Conservation (phyloP, 2,888 invertebrate genomes). For the Alsophila aescularia region DNA sequence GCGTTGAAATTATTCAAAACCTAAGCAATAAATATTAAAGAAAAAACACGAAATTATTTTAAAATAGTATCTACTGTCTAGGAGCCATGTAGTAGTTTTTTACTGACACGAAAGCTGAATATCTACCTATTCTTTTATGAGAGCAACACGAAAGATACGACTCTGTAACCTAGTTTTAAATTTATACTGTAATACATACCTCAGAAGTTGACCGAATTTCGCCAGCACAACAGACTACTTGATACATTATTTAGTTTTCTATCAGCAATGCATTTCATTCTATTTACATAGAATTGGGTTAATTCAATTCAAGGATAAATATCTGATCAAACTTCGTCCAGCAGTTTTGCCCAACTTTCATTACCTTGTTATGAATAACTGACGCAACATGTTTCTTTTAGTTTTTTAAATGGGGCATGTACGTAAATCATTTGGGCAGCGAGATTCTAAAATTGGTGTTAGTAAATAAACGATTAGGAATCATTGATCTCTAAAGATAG, state of each 20-base stretch:
- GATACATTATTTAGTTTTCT: conserved; percentile 35
- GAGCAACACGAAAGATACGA: conserved; percentile 55
- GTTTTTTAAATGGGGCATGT: conserved; percentile 9
- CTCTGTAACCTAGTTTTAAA: conserved; percentile 77
- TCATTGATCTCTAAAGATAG: not conserved
- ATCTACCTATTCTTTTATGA: conserved; percentile 39
- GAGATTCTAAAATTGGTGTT: not conserved
- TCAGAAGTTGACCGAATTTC: conserved; percentile 62
- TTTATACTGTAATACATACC: conserved; percentile 58
- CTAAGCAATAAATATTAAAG: too few species aligned
- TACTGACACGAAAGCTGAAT: not conserved
- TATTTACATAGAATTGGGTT: conserved; percentile 23
- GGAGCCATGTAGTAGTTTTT: not conserved
- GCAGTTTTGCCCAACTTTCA: not conserved
- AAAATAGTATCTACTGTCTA: not conserved
- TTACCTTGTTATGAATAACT: conserved; percentile 9
- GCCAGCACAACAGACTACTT: conserved; percentile 30
- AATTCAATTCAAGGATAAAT: conserved; percentile 13
- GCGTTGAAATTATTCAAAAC: too few species aligned
- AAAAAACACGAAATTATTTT: not conserved
- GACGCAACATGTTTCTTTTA: conserved; percentile 9
- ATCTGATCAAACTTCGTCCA: conserved; percentile 6
- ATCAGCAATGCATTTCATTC: conserved; percentile 6
- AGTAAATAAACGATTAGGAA: not conserved
- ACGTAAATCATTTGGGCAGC: conserved; percentile 6